Evolutionary conservation across 2,888 invertebrate genomes (phyloP), one percentile per base, ranked within the genome.

Genomic region (Acleris emargana): DNA sequence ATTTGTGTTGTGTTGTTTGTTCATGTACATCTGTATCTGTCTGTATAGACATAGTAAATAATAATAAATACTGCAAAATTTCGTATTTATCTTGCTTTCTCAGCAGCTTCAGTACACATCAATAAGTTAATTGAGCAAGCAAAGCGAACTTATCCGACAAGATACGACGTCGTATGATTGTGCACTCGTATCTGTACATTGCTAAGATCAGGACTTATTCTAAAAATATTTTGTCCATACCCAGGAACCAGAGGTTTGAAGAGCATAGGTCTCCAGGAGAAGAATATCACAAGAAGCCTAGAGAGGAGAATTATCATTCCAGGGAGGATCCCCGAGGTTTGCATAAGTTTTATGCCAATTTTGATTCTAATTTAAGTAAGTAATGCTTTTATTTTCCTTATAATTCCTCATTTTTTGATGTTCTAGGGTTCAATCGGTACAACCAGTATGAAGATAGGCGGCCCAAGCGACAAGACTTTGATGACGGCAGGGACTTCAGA

Each of bases 361-460:
- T 38, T 38, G 1, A 3, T 38, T 38, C 9, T 38, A 32, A 32
- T 13, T 11, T 38, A 11, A 38, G 13, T 38, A 13, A 9, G 13
- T 13, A 13, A 38, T 38, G 13, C 13, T 13, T 13, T 11, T 9
- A 13, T 38, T 38, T 13, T 13, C 3, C 9, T 38, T 3, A 13
- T 43, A 16, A 17, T 20, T 60, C 28, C 17, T 1, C 42, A 17
- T 53, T 68, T 68, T 38, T 9, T 11, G 38, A 54, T 57, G 55
- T 77, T 75, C 47, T 68, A 90, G 89, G 82, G 51, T 84, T 76
- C 74, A 84, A 82, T 69, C 86, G 86, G 60, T 86, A 79, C 76
- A 88, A 86, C 74, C 86, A 87, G 47, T 88, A 81, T 79, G 88
- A 89, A 67, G 85, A 89, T 2, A 82, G 84, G 68, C 81, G 76